A percentile compares a stretch with the other conserved stretches of the same genome.
Conservation (phyloP, 2,113 vertebrate species). For the Grammomys surdaster region DNA sequence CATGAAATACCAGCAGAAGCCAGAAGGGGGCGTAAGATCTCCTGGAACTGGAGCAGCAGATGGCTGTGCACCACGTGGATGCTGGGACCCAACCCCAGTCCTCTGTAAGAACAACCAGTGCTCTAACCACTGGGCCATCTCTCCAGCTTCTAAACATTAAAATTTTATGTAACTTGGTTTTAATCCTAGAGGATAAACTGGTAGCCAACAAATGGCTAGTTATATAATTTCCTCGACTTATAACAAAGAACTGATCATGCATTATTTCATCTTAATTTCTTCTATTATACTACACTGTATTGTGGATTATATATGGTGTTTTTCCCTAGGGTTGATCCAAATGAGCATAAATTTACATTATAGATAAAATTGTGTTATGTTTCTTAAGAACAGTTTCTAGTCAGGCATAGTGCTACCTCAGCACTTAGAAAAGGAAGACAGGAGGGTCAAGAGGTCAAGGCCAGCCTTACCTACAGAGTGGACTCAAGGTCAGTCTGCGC, state of each 20-base stretch:
- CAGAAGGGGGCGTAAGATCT: background rate
- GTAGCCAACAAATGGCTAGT: background rate
- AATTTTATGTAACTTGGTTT: background rate
- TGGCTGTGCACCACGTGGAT: background rate
- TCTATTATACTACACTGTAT: background rate
- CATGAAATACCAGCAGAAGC: background rate
- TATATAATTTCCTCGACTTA: background rate
- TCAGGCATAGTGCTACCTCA: background rate
- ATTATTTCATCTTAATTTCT: background rate
- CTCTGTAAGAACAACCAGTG: background rate
- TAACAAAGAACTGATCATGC: slow-evolving; percentile 9
- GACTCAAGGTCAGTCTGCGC: background rate
- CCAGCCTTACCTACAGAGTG: background rate
- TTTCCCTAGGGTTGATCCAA: slow-evolving; percentile 41
- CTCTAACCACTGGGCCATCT: background rate
- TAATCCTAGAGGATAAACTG: slow-evolving; percentile 3
- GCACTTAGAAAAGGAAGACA: background rate
- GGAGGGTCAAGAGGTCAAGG: background rate
- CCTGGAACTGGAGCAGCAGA: background rate
- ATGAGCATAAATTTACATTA: slow-evolving; percentile 4
- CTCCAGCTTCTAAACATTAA: background rate
- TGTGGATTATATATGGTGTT: background rate
- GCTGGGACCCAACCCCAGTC: background rate
- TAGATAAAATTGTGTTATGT: background rate
- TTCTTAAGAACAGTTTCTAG: slow-evolving; percentile 17